A percentile compares a stretch with the other conserved stretches of the same genome.
Evolutionary conservation across 2,888 invertebrate species (phyloP).

Genomic region (Andrena flavipes): DNA sequence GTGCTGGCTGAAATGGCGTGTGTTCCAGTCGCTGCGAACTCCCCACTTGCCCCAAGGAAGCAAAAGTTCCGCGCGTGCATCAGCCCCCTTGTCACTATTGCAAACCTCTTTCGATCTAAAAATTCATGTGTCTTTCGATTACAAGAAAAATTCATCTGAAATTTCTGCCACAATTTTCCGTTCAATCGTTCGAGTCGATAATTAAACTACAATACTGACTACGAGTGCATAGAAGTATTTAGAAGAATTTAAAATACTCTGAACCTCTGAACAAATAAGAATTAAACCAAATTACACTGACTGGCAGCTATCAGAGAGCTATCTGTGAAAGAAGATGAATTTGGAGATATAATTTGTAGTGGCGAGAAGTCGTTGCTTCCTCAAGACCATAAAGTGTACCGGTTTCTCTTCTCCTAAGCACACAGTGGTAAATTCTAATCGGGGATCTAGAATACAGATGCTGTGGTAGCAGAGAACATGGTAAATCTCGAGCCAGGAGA

Average conservation of each 20-base stretch:
- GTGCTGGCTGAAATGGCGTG: background rate
- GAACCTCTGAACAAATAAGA: background rate
- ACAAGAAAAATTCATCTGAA: background rate
- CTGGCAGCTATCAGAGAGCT: background rate
- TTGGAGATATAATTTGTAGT: background rate
- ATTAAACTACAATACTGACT: no score
- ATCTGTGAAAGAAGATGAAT: background rate
- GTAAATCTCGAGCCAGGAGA: background rate
- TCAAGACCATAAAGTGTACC: background rate
- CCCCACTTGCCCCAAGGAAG: background rate
- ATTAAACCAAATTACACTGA: background rate
- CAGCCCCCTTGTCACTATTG: background rate
- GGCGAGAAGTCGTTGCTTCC: background rate
- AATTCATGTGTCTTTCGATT: background rate
- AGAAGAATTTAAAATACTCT: no score
- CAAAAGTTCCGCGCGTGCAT: background rate
- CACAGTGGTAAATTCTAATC: constrained; percentile 2
- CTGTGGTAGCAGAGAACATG: background rate
- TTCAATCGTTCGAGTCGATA: no score
- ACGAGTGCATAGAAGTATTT: no score
- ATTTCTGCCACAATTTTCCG: background rate
- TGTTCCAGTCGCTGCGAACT: background rate
- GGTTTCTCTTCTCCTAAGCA: background rate
- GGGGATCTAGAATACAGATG: background rate
- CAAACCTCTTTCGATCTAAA: background rate